Conservation (phyloP, 2,888 invertebrate genomes). For the Pocota personata region DNA sequence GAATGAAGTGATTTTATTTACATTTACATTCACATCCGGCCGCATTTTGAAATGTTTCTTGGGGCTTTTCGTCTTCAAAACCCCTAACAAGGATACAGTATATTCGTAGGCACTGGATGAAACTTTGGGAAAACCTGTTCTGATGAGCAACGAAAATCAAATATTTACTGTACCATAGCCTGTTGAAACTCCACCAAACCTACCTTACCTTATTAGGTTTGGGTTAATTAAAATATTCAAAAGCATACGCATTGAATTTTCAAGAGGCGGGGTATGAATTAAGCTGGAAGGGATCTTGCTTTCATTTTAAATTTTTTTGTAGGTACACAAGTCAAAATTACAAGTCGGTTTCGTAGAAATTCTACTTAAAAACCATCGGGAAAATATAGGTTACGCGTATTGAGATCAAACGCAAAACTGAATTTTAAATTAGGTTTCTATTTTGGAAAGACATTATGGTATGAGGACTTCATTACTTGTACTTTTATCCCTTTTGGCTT, state of each 20-base stretch:
- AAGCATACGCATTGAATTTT: conserved; percentile 5
- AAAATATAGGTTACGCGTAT: not conserved
- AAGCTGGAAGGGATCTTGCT: not conserved
- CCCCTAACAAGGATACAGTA: not conserved
- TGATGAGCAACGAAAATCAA: conserved; percentile 33
- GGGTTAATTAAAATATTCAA: conserved; percentile 51
- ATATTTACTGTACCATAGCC: conserved; percentile 31
- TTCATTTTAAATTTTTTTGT: not conserved
- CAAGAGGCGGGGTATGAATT: not conserved
- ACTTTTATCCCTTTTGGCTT: no score
- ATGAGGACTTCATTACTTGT: not conserved
- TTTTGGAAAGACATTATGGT: not conserved
- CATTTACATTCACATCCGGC: conserved; percentile 50
- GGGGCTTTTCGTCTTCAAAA: conserved; percentile 16
- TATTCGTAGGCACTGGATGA: not conserved
- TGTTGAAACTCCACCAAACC: not conserved
- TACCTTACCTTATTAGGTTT: conserved; percentile 9
- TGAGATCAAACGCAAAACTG: not conserved
- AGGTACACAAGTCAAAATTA: not conserved
- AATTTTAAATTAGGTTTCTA: not conserved
- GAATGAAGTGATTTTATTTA: conserved; percentile 55
- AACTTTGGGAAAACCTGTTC: not conserved
- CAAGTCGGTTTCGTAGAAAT: not conserved
- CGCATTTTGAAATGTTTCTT: conserved; percentile 42
- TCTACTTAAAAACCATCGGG: not conserved